Evolutionary conservation across 2,113 vertebrate genomes (phyloP).

Genomic region (Cynopterus brachyotis): DNA sequence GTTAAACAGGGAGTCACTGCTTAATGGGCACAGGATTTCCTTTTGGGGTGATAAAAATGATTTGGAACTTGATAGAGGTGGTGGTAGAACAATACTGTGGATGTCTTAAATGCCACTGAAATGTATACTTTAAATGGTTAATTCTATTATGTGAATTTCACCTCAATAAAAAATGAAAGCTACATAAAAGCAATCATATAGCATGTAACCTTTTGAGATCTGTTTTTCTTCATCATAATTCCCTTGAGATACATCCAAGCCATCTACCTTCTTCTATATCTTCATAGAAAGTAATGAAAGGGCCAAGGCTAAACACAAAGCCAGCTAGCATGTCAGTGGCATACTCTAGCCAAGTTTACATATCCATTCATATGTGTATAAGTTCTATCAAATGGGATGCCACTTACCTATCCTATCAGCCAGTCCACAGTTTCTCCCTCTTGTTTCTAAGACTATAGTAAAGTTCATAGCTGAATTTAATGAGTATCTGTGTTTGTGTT

Average conservation of each 20-base stretch:
- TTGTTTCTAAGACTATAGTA: not conserved
- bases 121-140: not conserved
- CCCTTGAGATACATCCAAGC: not conserved
- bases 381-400: not conserved
- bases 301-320: not conserved
- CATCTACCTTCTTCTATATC: not conserved
- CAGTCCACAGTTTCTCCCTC: not conserved
- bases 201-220: not conserved
- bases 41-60: not conserved
- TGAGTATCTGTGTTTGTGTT: not conserved
- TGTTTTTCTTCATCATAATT: not conserved
- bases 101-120: not conserved
- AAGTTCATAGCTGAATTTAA: constrained; percentile 2
- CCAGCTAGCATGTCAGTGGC: not conserved
- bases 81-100: not conserved
- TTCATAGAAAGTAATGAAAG: constrained; percentile 10
- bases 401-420: not conserved
- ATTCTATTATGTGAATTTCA: not conserved
- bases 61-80: not conserved
- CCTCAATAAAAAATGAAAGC: not conserved
- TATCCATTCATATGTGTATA: not conserved
- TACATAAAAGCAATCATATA: not conserved
- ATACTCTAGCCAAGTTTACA: not conserved
- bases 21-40: not conserved
- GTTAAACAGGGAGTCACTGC: not conserved